A percentile compares a stretch with the other conserved stretches of the same genome.
phyloP scores from a whole-genome alignment of 2,888 invertebrate species.

The Unio pictorum region DNA sequence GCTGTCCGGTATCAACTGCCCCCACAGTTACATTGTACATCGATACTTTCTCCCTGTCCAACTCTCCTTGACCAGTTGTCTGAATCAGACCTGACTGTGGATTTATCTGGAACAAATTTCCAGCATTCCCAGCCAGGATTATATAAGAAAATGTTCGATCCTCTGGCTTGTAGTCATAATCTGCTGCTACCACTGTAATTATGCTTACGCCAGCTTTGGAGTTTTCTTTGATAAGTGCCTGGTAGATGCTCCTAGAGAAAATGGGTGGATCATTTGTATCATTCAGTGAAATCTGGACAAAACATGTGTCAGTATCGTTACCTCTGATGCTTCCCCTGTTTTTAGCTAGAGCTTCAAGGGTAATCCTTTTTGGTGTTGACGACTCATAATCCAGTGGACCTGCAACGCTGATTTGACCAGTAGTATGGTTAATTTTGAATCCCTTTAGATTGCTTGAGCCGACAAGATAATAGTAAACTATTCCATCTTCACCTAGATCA shows the following conservation, averaged over 20 bases:
- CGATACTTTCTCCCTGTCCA: slow-evolving; percentile 60
- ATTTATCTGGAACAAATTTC: slow-evolving; percentile 50
- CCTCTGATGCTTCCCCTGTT: slow-evolving; percentile 94
- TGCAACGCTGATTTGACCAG: slow-evolving; percentile 88
- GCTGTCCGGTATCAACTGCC: slow-evolving; percentile 59
- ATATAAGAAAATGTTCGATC: slow-evolving; percentile 58
- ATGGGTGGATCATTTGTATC: slow-evolving; percentile 97
- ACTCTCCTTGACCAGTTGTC: slow-evolving; percentile 43
- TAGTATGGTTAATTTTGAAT: slow-evolving; percentile 85
- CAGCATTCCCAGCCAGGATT: slow-evolving; percentile 53
- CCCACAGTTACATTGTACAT: slow-evolving; percentile 57
- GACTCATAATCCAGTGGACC: slow-evolving; percentile 76
- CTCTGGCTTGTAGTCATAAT: slow-evolving; percentile 53
- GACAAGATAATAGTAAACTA: slow-evolving; percentile 90
- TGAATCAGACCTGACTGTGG: slow-evolving; percentile 46
- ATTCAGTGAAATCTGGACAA: slow-evolving; percentile 92
- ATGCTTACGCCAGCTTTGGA: slow-evolving; percentile 87
- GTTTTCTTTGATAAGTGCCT: slow-evolving; percentile 87
- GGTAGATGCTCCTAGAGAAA: slow-evolving; percentile 84
- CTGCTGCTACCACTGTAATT: slow-evolving; percentile 85
- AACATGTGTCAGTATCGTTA: slow-evolving; percentile 95
- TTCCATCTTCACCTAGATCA: slow-evolving; percentile 62
- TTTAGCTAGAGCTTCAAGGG: slow-evolving; percentile 91
- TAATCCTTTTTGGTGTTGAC: slow-evolving; percentile 42
- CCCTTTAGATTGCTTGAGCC: slow-evolving; percentile 94